Evolutionary conservation across 2,113 vertebrate species (phyloP), one percentile per base, ranked within the genome.

Genomic region (Penelope pileata): DNA sequence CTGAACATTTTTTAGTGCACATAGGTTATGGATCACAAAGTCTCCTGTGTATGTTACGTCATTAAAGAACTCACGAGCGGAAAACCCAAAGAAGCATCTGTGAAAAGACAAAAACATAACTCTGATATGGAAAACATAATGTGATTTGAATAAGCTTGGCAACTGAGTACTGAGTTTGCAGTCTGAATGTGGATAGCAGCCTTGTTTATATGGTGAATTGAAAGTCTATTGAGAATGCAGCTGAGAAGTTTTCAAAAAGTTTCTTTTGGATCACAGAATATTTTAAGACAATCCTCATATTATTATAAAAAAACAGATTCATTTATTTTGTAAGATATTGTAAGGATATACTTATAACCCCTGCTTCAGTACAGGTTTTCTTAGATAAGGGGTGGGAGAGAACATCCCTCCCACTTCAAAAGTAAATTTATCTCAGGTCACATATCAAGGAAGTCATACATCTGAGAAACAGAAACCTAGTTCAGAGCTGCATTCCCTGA

Each of bases 401-500:
- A 79, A 67, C 6, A 6, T 85, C 23, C 30, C 54, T 56, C 54
- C 30, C 54, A 38, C 26, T 80, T 80, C 40, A 60, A 16, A 83
- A 80, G 32, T 17, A 64, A 92, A 69, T 11, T 26, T 16, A 56
- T 26, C 2, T 2, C 7, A 38, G 32, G 30, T 51, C 40, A 47
- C 9, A 4, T 34, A 47, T 15, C 10, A 72, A 50, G 32, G 27
- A 76, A 80, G 38, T 56, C 32, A 29, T 34, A 9, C 12, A 36
- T 10, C 34, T 62, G 53, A 51, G 58, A 92, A 67, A 54, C 8
- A 86, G 27, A 89, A 59, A 50, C 4, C 78, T 63, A 54, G 56
- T 0, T 1, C 48, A 51, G 42, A 2, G 1, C 45, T 79, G 29
- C 2, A 0, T 14, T 70, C 47, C n/a, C 19, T 76, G n/a, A 9